Conservation (phyloP, 2,797 vertebrate genomes). For the Coilia nasus region DNA sequence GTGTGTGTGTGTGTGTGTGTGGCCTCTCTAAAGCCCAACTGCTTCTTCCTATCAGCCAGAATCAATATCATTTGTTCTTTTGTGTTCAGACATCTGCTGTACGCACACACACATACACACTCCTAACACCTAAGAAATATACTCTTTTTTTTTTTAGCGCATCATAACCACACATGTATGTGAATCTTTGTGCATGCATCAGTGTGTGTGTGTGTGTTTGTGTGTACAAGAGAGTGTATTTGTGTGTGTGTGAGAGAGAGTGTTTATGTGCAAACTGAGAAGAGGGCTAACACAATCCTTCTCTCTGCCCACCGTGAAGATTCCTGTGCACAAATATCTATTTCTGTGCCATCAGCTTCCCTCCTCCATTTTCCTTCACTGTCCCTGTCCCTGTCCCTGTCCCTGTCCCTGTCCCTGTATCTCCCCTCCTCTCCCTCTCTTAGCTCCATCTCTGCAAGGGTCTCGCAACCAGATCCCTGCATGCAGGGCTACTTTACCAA, state of each 20-base stretch:
- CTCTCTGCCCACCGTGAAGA: background rate
- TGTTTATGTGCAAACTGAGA: background rate
- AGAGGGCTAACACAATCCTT: no score
- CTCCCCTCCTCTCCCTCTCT: background rate
- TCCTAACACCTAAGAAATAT: constrained; percentile 14
- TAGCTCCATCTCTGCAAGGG: background rate
- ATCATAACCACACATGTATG: constrained; percentile 26
- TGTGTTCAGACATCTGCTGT: constrained; percentile 25
- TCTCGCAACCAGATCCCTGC: background rate
- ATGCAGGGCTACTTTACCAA: constrained; percentile 4
- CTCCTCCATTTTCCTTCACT: constrained; percentile 32
- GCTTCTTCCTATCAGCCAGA: constrained; percentile 47
- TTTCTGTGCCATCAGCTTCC: constrained; percentile 16
- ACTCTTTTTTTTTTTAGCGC: constrained; percentile 30
- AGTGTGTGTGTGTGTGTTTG: background rate
- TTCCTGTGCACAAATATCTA: background rate
- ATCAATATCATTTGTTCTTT: constrained; percentile 55
- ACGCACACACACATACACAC: constrained; percentile 16
- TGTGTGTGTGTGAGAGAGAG: constrained; percentile 11
- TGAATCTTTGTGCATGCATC: background rate
- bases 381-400: background rate
- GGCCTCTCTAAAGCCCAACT: constrained; percentile 45
- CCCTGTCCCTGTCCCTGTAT: background rate
- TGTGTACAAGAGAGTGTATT: background rate
- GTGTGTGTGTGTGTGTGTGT: constrained; percentile 20